Percentiles rank a stretch among this genome's conserved stretches.
Conservation (phyloP, 2,113 vertebrate genomes). For the Cheilinus undulatus region DNA sequence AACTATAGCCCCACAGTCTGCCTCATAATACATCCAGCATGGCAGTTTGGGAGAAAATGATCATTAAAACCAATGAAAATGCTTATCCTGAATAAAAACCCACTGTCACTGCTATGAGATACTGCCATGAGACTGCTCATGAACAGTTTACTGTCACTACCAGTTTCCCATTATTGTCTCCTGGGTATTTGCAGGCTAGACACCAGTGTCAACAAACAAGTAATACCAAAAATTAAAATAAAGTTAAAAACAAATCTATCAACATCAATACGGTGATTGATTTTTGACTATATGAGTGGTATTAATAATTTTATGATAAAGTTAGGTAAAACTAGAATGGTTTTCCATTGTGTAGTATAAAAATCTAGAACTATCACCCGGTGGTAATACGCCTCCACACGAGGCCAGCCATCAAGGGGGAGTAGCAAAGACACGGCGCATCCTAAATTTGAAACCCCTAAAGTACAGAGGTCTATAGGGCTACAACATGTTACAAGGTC, state of each 20-base stretch:
- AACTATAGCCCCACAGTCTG: conserved; percentile 24
- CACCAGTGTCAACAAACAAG: not conserved
- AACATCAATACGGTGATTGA: no score
- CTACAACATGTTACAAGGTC: no score
- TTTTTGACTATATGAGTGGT: no score
- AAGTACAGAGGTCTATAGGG: no score
- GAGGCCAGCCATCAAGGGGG: no score
- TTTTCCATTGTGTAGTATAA: no score
- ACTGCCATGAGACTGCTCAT: conserved; percentile 8
- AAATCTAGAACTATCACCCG: no score
- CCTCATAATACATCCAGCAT: conserved; percentile 24
- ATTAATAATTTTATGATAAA: no score
- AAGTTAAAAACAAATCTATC: not conserved
- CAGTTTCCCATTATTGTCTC: conserved; percentile 3
- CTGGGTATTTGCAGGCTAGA: conserved; percentile 6
- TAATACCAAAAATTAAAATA: not conserved
- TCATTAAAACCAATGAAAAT: conserved; percentile 28
- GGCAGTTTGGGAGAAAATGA: conserved; percentile 16
- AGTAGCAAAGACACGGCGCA: no score
- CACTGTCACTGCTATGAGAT: conserved; percentile 18
- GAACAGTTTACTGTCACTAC: conserved; percentile 16
- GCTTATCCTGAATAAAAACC: conserved; percentile 37
- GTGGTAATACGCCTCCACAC: no score
- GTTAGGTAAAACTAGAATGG: no score
- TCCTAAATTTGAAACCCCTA: no score